Base-by-base conservation (phyloP, 2,113 vertebrate species). In the Mirza zaza region DNA sequence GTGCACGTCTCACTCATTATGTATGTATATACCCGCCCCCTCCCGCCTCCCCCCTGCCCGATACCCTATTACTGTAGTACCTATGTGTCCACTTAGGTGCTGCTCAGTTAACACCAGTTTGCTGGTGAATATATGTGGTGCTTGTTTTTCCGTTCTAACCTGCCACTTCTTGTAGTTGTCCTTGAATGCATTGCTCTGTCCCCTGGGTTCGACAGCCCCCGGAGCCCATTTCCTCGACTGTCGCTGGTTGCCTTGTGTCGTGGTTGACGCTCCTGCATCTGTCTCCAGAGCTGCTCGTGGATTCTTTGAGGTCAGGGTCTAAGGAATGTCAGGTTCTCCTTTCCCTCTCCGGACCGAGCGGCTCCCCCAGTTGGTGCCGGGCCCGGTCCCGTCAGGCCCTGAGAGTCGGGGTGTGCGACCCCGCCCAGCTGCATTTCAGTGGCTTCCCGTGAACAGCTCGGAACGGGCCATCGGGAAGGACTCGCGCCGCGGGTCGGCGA, bases 361-460 rank as follows among this genome's bases (percentile, higher is more conserved):
- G 48, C 7, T 9, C 27, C 55, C 12, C 18, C 23, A 2, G 9
- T 1, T 0, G 0, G 8, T 5, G 18, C 48, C 34, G 67, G 34
- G 18, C 15, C 36, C 42, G 67, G 9, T 39, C 3, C 8, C 3
- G 6, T 11, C 3, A 15, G 10, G 32, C 29, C 21, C 2, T 2
- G 20, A 45, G 57, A 29, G 17, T 42, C 34, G 17, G 1, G 25
- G 25, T 45, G 4, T 20, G 23, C 6, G 0, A 75, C 63, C 67
- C 84, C 84, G 79, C 36, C 48, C 75, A 61, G 21, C 45, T 48
- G n/a, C 7, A n/a, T 8, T 45, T 76, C 8, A 61, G 67, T 48
- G 57, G 67, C 32, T 61, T 48, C 86, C 18, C 4, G 18, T 3
- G 11, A 34, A 23, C 73, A 11, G 73, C 48, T 36, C 34, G 42